Evolutionary conservation across 2,113 vertebrate species (phyloP).

Genomic region (Oophaga pumilio): DNA sequence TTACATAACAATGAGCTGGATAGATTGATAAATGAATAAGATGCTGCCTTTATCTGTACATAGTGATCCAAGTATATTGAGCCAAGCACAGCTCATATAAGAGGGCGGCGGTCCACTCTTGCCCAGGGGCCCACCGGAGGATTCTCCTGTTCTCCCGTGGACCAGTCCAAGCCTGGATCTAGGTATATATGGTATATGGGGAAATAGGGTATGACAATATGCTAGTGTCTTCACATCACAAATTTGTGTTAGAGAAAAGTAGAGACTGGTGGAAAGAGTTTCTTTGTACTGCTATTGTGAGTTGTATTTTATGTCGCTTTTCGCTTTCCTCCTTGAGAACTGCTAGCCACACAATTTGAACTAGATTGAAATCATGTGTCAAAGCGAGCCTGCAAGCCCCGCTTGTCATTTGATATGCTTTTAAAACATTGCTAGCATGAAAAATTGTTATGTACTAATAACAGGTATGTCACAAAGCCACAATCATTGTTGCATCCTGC

Average conservation of each 20-base stretch:
- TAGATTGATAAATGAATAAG: no score
- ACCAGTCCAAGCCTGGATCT: no score
- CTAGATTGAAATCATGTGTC: conserved; percentile 50
- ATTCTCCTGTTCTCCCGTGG: no score
- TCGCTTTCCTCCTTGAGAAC: conserved; percentile 27
- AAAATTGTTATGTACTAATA: conserved; percentile 58
- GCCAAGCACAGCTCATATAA: no score
- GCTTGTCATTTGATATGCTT: conserved; percentile 48
- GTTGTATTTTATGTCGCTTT: conserved; percentile 37
- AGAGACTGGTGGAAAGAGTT: background rate
- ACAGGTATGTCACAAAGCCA: conserved; percentile 48
- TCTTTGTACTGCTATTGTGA: background rate
- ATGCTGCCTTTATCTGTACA: no score
- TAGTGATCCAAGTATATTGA: no score
- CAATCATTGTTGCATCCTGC: conserved; percentile 52
- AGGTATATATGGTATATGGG: no score
- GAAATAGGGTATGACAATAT: background rate
- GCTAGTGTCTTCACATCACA: background rate
- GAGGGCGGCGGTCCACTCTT: no score
- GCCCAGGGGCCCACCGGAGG: no score
- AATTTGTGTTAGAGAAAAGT: background rate
- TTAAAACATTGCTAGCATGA: conserved; percentile 55
- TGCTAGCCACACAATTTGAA: conserved; percentile 40
- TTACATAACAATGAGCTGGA: no score
- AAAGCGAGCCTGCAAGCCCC: conserved; percentile 4